A percentile compares a stretch with the other conserved stretches of the same genome.
Evolutionary conservation across 2,888 invertebrate species (phyloP).

Genomic region (Thalpophila matura): DNA sequence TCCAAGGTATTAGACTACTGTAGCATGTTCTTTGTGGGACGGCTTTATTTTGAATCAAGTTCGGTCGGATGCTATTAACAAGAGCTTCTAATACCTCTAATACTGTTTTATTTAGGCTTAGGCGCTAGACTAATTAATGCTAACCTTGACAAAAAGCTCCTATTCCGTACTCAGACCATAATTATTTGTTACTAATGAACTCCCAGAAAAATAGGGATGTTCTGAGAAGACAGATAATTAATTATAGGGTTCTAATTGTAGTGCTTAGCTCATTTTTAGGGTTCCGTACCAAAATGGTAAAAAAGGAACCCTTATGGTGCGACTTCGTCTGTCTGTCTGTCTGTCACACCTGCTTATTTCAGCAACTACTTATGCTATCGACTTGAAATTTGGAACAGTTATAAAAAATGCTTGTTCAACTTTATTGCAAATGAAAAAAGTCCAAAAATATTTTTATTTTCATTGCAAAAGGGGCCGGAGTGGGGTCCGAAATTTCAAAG

Average conservation of each 20-base stretch:
- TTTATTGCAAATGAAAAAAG: too few relatives aligned
- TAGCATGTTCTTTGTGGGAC: neutral
- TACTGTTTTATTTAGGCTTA: conserved; percentile 1
- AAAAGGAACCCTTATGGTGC: too few relatives aligned
- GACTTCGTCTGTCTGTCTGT: too few relatives aligned
- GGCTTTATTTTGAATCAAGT: conserved; percentile 17
- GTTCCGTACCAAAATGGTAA: too few relatives aligned
- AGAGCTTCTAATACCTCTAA: conserved; percentile 18
- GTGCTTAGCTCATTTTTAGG: neutral
- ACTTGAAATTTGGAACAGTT: too few relatives aligned
- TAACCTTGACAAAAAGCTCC: conserved; percentile 19
- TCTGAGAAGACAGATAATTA: neutral
- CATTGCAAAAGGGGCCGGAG: too few relatives aligned
- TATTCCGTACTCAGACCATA: conserved; percentile 9
- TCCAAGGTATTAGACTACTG: conserved; percentile 8
- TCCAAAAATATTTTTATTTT: too few relatives aligned
- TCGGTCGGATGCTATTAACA: conserved; percentile 12
- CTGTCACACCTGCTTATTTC: too few relatives aligned
- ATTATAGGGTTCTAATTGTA: neutral
- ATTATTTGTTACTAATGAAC: conserved; percentile 22
- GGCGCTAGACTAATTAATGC: neutral
- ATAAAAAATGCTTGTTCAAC: too few relatives aligned
- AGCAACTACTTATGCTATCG: too few relatives aligned
- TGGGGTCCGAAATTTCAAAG: too few relatives aligned
- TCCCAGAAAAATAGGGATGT: conserved; percentile 7